Percentiles rank a stretch among this genome's conserved stretches.
Evolutionary conservation across 2,888 invertebrate species (phyloP).

Genomic region (Orthonychiurus folsomi): DNA sequence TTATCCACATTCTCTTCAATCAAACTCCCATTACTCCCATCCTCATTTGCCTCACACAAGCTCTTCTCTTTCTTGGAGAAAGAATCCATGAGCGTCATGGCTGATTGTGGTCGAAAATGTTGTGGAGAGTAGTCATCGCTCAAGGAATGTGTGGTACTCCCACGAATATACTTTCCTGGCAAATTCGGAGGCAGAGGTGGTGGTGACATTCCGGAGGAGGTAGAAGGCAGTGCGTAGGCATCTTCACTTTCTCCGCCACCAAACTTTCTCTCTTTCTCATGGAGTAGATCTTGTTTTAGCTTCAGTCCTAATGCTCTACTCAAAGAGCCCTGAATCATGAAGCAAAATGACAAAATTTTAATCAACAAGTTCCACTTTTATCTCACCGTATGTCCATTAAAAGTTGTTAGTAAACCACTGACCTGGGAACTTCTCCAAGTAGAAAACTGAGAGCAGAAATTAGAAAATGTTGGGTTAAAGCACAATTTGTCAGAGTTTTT

Average conservation of each 20-base stretch:
- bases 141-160: not conserved
- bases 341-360: constrained; percentile 6
- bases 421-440: constrained; percentile 47
- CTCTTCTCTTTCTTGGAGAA: not conserved
- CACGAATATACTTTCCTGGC: not conserved
- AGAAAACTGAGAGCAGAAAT: constrained; percentile 42
- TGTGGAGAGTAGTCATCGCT: not conserved
- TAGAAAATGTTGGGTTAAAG: not conserved
- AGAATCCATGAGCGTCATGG: not conserved
- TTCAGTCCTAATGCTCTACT: constrained; percentile 59
- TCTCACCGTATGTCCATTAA: not conserved
- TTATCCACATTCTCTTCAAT: not conserved
- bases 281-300: constrained; percentile 42
- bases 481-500: not conserved
- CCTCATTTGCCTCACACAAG: not conserved
- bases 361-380: not conserved
- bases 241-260: no score
- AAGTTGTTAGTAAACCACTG: constrained; percentile 18
- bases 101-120: not conserved
- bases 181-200: not conserved
- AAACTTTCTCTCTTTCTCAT: not conserved
- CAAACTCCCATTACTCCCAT: not conserved
- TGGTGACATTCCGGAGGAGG: not conserved
- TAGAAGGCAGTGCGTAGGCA: not conserved
- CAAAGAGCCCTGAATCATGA: constrained; percentile 57